Evolutionary conservation across 2,797 vertebrate species (phyloP), one percentile per base, ranked within the genome.

Genomic region (Microctenopoma stevenorrisi): DNA sequence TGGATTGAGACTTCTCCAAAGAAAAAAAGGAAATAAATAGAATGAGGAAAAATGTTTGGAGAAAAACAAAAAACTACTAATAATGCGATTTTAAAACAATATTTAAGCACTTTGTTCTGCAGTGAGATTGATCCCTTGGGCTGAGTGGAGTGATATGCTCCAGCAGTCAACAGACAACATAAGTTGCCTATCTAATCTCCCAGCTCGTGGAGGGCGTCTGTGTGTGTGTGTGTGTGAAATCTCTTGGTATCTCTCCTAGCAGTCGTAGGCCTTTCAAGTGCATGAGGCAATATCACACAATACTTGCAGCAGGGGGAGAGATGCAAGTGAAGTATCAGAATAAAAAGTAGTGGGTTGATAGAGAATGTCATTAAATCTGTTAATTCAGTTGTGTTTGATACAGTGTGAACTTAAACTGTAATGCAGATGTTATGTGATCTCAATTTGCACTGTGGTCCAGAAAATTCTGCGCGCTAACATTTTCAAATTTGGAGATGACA

Each of bases 281-380:
- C 84, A 93, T 93, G 91, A 93, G 90, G 92, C 90, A 93, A 93
- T 68, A 91, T 89, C 86, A 83, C 88, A 90, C 88, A 93, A 93
- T 91, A 57, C 76, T 93, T 93, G 89, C 92, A 85, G 79, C 37
- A 80, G 70, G 76, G 81, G 77, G 72, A 81, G 81, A 86, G 81
- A 88, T 76, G 81, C 69, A 68, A 88, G 86, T 80, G 86, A 88
- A 86, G 79, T 86, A 74, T 87, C 81, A 84, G 89, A 88, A 89
- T 86, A 77, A 35, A 38, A 82, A 83, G 71, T 60, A 69, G 3
- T 42, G 63, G 84, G 69, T 73, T 87, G 87, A 82, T 82, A 76
- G 76, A 81, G 73, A 74, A 79, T 55, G 78, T 57, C 53, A 72
- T 84, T 75, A 76, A 77, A 76, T 64, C 53, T 72, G 71, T 82